Evolutionary conservation across 2,888 invertebrate genomes (phyloP).

Genomic region (Mechanitis mazaeus): DNA sequence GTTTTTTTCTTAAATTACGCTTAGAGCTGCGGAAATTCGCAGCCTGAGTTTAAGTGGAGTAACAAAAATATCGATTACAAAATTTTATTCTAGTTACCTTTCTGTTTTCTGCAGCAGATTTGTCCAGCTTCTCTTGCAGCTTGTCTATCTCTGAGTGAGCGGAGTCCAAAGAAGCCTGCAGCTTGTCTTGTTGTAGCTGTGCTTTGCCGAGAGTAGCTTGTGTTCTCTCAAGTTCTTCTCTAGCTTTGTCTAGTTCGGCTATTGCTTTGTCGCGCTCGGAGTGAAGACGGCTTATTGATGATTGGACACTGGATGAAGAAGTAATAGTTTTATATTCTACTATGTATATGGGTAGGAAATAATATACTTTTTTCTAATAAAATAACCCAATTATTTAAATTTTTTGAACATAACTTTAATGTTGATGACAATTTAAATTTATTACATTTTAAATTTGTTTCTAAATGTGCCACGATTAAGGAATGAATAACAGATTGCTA

Average conservation of each 20-base stretch:
- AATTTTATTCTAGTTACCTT: constrained; percentile 75
- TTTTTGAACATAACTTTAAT: background rate
- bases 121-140: constrained; percentile 91
- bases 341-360: no score
- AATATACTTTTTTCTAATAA: no score
- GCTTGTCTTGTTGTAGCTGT: constrained; percentile 93
- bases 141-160: constrained; percentile 94
- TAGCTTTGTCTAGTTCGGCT: constrained; percentile 88
- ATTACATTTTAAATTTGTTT: background rate
- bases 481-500: background rate
- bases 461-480: background rate
- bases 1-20: background rate
- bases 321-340: background rate
- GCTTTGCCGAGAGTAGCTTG: constrained; percentile 94
- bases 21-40: no score
- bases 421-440: background rate
- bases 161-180: constrained; percentile 91
- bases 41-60: background rate
- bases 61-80: no score
- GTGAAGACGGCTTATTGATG: constrained; percentile 88
- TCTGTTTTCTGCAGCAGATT: constrained; percentile 86
- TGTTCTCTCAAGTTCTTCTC: constrained; percentile 91
- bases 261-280: constrained; percentile 92
- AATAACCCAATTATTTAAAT: no score
- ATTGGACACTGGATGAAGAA: constrained; percentile 78